A percentile compares a stretch with the other conserved stretches of the same genome.
These are phyloP conservation scores for Parazoanthus atlanticus DNA, from an alignment of 92 coral and sea anemone species.

Conservation along the genomic window DNA sequence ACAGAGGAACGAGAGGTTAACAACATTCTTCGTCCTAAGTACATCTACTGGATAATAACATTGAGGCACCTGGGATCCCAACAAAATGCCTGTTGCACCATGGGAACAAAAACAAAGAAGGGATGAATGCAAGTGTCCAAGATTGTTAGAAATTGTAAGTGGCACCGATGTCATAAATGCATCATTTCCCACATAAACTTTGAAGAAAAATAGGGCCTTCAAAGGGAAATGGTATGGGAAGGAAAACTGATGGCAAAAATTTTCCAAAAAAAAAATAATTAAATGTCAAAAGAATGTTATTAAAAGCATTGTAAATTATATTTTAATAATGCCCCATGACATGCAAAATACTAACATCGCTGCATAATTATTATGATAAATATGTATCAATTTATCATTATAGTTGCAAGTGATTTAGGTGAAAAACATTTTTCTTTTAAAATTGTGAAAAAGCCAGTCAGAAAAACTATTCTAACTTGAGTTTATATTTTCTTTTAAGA, in stretches of 20 bases:
- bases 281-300: too few species aligned
- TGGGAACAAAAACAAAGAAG: not conserved
- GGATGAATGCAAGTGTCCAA: not conserved
- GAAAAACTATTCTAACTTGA: too few species aligned
- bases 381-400: not conserved
- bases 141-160: not conserved
- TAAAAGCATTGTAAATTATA: too few species aligned
- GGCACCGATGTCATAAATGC: not conserved
- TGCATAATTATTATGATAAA: not conserved
- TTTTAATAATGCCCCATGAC: too few species aligned
- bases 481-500: too few species aligned
- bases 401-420: too few species aligned
- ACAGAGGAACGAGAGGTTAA: conserved; percentile 38
- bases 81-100: not conserved
- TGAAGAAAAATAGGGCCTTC: not conserved
- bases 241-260: not conserved
- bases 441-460: too few species aligned
- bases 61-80: not conserved
- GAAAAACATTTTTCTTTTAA: too few species aligned
- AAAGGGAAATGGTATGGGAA: too few species aligned
- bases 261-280: too few species aligned
- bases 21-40: conserved; percentile 20
- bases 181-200: too few species aligned
- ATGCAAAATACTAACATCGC: too few species aligned
- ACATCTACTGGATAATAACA: conserved; percentile 8